Base-by-base conservation (phyloP, 2,888 invertebrate genomes). In the Schizaphis graminum region DNA sequence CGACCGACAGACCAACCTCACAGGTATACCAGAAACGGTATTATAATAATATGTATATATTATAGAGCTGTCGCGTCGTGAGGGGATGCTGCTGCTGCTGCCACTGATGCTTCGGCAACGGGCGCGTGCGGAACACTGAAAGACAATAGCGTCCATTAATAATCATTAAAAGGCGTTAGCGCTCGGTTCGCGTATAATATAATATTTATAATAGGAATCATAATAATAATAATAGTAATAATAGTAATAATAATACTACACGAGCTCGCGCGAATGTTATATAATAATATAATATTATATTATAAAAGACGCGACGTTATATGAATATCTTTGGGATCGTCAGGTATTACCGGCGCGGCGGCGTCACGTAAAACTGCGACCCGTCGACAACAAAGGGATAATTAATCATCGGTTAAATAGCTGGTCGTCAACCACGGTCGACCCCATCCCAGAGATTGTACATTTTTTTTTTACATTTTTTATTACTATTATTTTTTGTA, bases 351-450 rank as follows among this genome's bases (percentile, higher is more conserved):
- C 61, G 86, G 49, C 49, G 77, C n/a, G 61, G 35, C 49, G 47
- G n/a, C 67, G 49, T 67, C 88, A 53, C 88, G 67, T 67, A 92
- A 57, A 61, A 47, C 92, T 61, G 88, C 92, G 87, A 88, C 92
- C 92, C 92, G 92, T 92, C 92, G 92, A 53, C 92, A 88, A 92
- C 93, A 94, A 94, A 94, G 61, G 93, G 93, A 90, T 94, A 90
- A 94, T 94, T 94, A 94, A 94, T 94, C 93, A 94, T 94, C 90
- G 93, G 93, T 90, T 94, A 94, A 94, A 94, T 89, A 85, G 93
- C 93, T 57, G 84, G 93, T 89, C 93, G 93, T 93, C 93, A 93
- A 93, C 93, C 53, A 49, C 87, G 57, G 57, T 26, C 89, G 57
- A 89, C 90, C 77, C 91, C 85, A 13, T 90, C 85, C 90, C 90